phyloP scores from a whole-genome alignment of 2,113 vertebrate species.

The Loxodonta africana region DNA sequence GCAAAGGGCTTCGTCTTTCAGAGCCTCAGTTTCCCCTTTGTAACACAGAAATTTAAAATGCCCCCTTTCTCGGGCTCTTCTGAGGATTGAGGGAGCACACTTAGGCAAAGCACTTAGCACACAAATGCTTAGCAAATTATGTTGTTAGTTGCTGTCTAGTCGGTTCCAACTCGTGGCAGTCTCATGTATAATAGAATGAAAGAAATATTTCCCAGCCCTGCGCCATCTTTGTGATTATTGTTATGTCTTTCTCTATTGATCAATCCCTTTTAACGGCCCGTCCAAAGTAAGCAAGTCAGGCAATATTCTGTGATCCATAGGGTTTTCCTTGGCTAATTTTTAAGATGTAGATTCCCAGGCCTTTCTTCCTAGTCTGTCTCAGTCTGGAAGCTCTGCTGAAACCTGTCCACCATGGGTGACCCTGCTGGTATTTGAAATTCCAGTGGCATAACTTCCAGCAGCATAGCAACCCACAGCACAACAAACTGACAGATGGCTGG shows the following conservation, averaged over 20 bases:
- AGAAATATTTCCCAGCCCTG: background rate
- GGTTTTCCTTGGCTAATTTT: background rate
- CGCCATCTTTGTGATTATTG: background rate
- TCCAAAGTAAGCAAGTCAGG: background rate
- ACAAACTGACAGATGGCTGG: background rate
- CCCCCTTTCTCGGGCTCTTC: background rate
- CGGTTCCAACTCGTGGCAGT: background rate
- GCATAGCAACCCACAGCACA: background rate
- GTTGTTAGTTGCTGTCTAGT: background rate
- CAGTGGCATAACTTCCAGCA: background rate
- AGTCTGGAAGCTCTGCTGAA: background rate
- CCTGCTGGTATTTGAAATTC: background rate
- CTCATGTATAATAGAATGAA: no score
- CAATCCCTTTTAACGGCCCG: background rate
- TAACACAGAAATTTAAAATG: background rate
- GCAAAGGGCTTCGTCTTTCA: background rate
- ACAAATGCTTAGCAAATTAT: background rate
- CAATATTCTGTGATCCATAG: background rate
- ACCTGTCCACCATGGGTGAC: background rate
- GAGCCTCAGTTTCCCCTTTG: constrained; percentile 21
- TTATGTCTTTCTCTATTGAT: background rate
- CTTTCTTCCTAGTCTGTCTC: background rate
- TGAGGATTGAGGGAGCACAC: background rate
- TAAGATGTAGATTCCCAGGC: background rate
- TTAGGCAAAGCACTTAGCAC: background rate